Percentiles rank a stretch among this genome's conserved stretches.
phyloP scores from a whole-genome alignment of 2,797 vertebrate species.

The Peromyscus eremicus region DNA sequence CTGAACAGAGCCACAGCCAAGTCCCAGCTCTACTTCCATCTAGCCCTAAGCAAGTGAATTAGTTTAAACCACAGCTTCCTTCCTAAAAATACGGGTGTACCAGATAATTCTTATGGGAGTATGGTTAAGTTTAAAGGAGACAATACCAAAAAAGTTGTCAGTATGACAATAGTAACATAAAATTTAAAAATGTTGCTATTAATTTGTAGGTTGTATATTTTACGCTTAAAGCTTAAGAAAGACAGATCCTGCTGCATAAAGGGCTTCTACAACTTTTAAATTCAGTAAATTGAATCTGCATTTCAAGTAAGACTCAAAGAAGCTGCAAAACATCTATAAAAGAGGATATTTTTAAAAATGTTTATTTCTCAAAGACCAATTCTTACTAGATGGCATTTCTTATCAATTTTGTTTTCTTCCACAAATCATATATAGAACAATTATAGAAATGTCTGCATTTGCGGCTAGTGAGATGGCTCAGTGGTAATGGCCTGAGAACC shows the following conservation, averaged over 20 bases:
- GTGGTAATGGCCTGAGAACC: neutral
- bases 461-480: neutral
- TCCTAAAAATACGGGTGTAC: conserved; percentile 37
- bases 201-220: conserved; percentile 8
- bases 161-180: conserved; percentile 12
- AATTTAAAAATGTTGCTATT: neutral
- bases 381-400: conserved; percentile 29
- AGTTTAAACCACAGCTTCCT: conserved; percentile 35
- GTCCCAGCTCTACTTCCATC: neutral
- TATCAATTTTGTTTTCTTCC: conserved; percentile 36
- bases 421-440: neutral
- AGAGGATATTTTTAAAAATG: neutral
- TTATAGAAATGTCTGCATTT: neutral
- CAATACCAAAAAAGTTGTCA: neutral
- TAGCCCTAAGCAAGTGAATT: neutral
- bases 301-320: conserved; percentile 31
- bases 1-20: neutral
- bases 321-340: conserved; percentile 68
- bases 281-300: conserved; percentile 17
- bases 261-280: conserved; percentile 28
- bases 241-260: neutral
- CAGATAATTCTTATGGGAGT: neutral
- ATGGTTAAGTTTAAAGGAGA: neutral
- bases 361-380: conserved; percentile 21
- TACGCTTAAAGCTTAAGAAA: conserved; percentile 9